These are phyloP conservation scores for Ictalurus furcatus DNA, from an alignment of 2,113 vertebrate species.

Conservation along the genomic window DNA sequence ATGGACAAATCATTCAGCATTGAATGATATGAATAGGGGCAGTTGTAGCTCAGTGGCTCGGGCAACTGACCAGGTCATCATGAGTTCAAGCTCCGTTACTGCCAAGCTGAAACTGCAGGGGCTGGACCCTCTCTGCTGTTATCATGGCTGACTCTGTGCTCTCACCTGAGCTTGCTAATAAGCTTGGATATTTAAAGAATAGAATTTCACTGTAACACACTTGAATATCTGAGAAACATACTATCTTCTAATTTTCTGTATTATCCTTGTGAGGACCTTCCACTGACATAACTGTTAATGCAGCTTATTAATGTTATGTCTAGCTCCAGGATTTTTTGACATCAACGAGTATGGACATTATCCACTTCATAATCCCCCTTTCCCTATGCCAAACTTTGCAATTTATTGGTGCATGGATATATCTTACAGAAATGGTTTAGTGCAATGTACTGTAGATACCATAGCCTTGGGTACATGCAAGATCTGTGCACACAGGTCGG, in stretches of 20 bases:
- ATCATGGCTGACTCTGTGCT: neutral
- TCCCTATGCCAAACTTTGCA: no score
- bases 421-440: no score
- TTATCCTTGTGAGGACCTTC: neutral
- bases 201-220: neutral
- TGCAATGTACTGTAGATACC: no score
- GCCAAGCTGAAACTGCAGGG: neutral
- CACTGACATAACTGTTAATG: neutral
- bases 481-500: no score
- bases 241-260: neutral
- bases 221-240: no score
- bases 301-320: neutral
- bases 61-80: neutral
- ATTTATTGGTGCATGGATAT: no score
- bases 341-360: neutral
- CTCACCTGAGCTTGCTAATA: neutral
- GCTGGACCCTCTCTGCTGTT: neutral
- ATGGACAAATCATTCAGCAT: neutral
- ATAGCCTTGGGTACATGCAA: no score
- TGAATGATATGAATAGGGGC: neutral
- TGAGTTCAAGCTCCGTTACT: neutral
- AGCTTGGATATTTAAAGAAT: slow-evolving; percentile 3
- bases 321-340: neutral
- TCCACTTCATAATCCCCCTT: no score
- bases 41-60: neutral